A percentile compares a stretch with the other conserved stretches of the same genome.
phyloP scores from a whole-genome alignment of 92 coral and sea anemone species.

The Siderastrea siderea region DNA sequence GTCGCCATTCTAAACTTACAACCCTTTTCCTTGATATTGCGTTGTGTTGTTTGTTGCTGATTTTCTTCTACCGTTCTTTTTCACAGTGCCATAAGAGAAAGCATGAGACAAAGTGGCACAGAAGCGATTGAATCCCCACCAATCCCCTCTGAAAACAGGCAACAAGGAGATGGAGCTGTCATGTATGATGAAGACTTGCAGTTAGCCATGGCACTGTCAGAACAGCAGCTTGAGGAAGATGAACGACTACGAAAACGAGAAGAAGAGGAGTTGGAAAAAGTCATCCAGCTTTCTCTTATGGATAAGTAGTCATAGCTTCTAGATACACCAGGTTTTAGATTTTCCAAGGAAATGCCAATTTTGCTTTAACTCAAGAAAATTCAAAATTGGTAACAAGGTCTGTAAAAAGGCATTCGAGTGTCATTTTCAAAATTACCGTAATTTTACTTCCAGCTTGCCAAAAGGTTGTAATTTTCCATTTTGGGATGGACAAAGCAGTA shows the following conservation, averaged over 20 bases:
- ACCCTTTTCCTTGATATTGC: no score
- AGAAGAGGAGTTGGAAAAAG: conserved; percentile 88
- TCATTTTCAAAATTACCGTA: no score
- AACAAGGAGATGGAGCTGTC: conserved; percentile 42
- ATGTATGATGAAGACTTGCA: conserved; percentile 86
- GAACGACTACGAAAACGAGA: conserved; percentile 82
- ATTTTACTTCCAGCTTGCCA: no score
- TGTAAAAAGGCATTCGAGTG: no score
- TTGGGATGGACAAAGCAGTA: no score
- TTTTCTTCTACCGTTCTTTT: not conserved
- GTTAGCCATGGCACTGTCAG: conserved; percentile 95
- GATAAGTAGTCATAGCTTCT: conserved; percentile 62
- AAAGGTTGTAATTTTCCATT: no score
- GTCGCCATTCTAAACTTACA: no score
- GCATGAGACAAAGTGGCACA: conserved; percentile 68
- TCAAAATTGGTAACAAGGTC: no score
- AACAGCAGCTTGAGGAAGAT: conserved; percentile 84
- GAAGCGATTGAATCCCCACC: conserved; percentile 47
- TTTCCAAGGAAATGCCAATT: not conserved
- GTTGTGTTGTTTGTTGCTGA: not conserved
- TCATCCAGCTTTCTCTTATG: conserved; percentile 84
- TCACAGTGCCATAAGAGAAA: conserved; percentile 92
- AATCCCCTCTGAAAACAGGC: conserved; percentile 28
- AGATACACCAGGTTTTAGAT: not conserved
- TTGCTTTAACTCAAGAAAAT: not conserved